Base-by-base conservation (phyloP, 2,113 vertebrate genomes). In the Heterotis niloticus region DNA sequence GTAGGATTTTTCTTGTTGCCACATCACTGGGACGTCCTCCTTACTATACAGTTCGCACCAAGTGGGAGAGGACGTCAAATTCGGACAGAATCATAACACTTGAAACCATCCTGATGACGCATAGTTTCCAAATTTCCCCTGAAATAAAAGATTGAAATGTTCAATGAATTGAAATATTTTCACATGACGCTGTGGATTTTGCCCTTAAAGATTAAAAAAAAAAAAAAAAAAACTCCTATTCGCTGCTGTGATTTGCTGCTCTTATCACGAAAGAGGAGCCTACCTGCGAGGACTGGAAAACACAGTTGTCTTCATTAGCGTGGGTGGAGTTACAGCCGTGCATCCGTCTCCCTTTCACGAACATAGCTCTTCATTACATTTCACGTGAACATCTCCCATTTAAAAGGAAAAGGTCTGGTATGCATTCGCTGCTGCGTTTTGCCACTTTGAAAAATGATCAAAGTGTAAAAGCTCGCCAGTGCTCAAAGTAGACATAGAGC, bases 391-490 rank as follows among this genome's bases (percentile, higher is more conserved):
- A 14, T 60, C 10, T 26, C 72, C 72, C 17, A 23, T 14, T 66
- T 66, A 18, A 17, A 26, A 54, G 18, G 52, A 75, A 75, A 51
- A 60, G 24, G 18, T 34, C 54, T 28, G 23, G 24, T 51, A n/a
- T 20, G 28, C 24, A 57, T 59, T 60, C 59, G 23, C 54, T 56
- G 0, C 54, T 24, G 16, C 59, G 23, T 75, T 18, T 72, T 83
- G 64, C 82, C 76, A 80, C 89, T 91, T 91, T 89, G 88, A 90
- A 91, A 88, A 84, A 89, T 89, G 88, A 92, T 92, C 91, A 92
- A 91, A 91, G 90, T 83, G 75, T 81, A 59, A 73, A 78, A 82
- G 76, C 69, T 81, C 52, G 76, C 24, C 66, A 84, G 79, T 84
- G 81, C 78, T 80, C 72, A 86, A 84, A 85, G 59, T 85, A 88